phyloP scores from a whole-genome alignment of 2,113 vertebrate species.

The Hippocampus zosterae region DNA sequence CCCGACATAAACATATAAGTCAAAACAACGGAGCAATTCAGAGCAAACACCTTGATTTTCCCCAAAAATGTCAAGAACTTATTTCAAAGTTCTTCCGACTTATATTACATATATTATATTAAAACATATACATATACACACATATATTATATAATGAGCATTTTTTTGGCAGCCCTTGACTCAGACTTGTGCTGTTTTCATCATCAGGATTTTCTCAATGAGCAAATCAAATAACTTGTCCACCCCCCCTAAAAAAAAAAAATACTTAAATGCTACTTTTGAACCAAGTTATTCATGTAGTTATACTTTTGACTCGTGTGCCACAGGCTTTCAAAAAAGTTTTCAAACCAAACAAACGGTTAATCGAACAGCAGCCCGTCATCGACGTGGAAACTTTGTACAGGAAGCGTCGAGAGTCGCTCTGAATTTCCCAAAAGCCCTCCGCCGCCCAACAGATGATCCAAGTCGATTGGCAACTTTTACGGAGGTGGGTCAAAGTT shows the following conservation, averaged over 20 bases:
- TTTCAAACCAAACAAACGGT: too few relatives aligned
- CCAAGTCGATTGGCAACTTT: constrained; percentile 47
- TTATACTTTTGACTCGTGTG: neutral
- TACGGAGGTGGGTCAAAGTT: constrained; percentile 73
- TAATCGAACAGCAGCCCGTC: constrained; percentile 17
- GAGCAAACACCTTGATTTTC: too few relatives aligned
- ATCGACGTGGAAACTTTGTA: constrained; percentile 45
- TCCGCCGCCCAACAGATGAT: constrained; percentile 39
- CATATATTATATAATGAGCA: too few relatives aligned
- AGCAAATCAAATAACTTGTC: neutral
- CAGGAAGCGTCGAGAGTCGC: constrained; percentile 29
- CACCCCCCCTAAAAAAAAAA: too few relatives aligned
- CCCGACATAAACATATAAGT: too few relatives aligned
- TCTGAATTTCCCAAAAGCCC: constrained; percentile 34
- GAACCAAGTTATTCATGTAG: neutral
- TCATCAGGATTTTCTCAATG: neutral
- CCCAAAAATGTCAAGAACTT: too few relatives aligned
- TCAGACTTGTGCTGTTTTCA: neutral
- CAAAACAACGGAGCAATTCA: too few relatives aligned
- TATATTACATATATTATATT: too few relatives aligned
- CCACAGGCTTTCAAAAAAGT: neutral
- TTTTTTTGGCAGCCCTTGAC: too few relatives aligned
- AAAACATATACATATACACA: too few relatives aligned
- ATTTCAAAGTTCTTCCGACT: too few relatives aligned
- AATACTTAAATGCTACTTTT: neutral